A percentile compares a stretch with the other conserved stretches of the same genome.
Evolutionary conservation across 2,113 vertebrate genomes (phyloP).

Genomic region (Paracanthobrama guichenoti): DNA sequence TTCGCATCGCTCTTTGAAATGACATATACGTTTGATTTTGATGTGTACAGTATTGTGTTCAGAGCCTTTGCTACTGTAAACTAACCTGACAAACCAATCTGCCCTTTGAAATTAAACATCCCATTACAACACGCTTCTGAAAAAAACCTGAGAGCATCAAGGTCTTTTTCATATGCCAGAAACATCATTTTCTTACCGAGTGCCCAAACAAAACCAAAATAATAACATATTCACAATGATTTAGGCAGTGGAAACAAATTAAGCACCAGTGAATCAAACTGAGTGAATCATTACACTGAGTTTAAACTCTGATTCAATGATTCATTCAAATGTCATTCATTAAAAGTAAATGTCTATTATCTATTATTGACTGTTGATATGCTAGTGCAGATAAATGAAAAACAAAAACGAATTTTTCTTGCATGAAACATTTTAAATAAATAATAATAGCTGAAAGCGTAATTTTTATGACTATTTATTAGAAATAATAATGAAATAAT

Average conservation of each 20-base stretch:
- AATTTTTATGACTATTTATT: too few relatives aligned
- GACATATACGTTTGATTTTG: background rate
- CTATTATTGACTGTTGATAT: background rate
- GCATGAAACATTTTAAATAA: background rate
- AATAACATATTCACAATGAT: background rate
- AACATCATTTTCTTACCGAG: background rate
- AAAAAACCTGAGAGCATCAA: background rate
- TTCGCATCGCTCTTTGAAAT: background rate
- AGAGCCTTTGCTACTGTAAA: constrained; percentile 5
- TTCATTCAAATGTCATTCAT: background rate
- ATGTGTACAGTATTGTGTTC: background rate
- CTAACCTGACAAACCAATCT: background rate
- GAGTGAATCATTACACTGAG: background rate
- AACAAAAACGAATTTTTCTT: background rate
- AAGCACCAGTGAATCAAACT: background rate
- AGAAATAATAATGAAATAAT: too few relatives aligned
- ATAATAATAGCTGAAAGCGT: too few relatives aligned
- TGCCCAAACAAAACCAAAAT: background rate
- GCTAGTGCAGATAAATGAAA: background rate
- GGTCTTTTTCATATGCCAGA: background rate
- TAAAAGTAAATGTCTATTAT: background rate
- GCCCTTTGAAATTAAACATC: background rate
- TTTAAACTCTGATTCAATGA: background rate
- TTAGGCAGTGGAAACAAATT: background rate
- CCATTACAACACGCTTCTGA: background rate